These are phyloP conservation scores for Salvelinus namaycush DNA, from an alignment of 2,113 vertebrate species.

Conservation along the genomic window DNA sequence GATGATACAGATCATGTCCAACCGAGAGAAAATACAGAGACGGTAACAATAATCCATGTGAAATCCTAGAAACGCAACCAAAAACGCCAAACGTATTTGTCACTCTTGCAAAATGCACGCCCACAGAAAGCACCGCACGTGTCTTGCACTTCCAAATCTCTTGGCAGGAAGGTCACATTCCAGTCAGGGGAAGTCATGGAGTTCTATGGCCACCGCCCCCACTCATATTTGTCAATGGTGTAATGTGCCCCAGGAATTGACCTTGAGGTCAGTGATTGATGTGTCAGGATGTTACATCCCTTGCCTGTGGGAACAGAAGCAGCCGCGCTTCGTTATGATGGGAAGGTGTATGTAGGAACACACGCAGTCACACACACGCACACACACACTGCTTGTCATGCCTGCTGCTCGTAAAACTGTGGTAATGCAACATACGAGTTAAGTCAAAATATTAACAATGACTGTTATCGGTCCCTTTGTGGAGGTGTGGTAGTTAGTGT, in stretches of 20 bases:
- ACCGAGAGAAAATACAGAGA: slow-evolving; percentile 11
- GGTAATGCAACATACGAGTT: not conserved
- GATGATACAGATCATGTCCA: slow-evolving; percentile 41
- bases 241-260: slow-evolving; percentile 22
- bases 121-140: slow-evolving; percentile 7
- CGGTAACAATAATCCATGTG: slow-evolving; percentile 8
- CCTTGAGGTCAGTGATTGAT: slow-evolving; percentile 11
- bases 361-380: slow-evolving; percentile 1
- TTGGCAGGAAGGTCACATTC: slow-evolving; percentile 52
- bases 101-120: slow-evolving; percentile 8
- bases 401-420: not conserved
- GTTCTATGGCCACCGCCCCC: slow-evolving; percentile 15
- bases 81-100: slow-evolving; percentile 28
- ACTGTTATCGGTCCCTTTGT: slow-evolving; percentile 20
- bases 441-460: slow-evolving; percentile 3
- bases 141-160: slow-evolving; percentile 26
- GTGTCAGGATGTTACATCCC: slow-evolving; percentile 18
- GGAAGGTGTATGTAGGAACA: not conserved
- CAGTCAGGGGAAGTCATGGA: slow-evolving; percentile 28
- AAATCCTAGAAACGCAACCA: slow-evolving; percentile 21
- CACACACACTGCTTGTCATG: not conserved
- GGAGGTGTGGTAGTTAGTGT: slow-evolving; percentile 2
- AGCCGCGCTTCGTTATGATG: not conserved
- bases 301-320: slow-evolving; percentile 15
- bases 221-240: slow-evolving; percentile 37